Percentiles rank a stretch among this genome's conserved stretches.
Conservation (phyloP, 2,797 vertebrate species). For the Botia kubotai region DNA sequence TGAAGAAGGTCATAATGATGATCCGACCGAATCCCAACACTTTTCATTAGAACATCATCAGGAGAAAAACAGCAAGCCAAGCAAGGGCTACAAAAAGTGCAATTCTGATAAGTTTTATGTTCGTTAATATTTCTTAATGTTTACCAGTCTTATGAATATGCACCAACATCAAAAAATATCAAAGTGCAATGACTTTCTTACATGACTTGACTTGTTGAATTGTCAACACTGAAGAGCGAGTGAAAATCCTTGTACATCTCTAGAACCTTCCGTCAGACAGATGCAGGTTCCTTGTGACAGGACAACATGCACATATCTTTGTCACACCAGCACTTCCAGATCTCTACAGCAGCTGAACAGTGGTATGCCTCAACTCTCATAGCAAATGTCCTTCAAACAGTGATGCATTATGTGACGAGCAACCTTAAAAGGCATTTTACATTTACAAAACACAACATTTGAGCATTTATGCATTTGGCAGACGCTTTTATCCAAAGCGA, state of each 20-base stretch:
- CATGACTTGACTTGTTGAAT: neutral
- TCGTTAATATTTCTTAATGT: slow-evolving; percentile 4
- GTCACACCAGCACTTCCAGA: neutral
- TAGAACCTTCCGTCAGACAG: neutral
- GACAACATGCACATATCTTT: neutral
- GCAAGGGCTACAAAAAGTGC: slow-evolving; percentile 37
- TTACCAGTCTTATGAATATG: slow-evolving; percentile 2
- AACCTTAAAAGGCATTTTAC: neutral
- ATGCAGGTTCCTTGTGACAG: neutral
- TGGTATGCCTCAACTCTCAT: neutral
- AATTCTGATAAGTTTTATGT: slow-evolving; percentile 24
- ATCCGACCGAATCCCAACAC: slow-evolving; percentile 90
- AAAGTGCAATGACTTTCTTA: slow-evolving; percentile 18
- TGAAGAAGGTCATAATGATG: slow-evolving; percentile 91
- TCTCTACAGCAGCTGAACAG: neutral
- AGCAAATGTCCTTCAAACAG: neutral
- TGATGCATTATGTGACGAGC: neutral
- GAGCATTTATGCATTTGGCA: no score
- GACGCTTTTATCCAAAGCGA: no score
- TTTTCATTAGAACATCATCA: slow-evolving; percentile 76
- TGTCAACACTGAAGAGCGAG: slow-evolving; percentile 7
- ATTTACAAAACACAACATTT: no score
- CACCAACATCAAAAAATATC: neutral
- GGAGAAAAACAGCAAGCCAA: slow-evolving; percentile 17
- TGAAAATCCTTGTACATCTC: neutral